phyloP scores from a whole-genome alignment of 2,113 vertebrate genomes.

The Alligator mississippiensis region DNA sequence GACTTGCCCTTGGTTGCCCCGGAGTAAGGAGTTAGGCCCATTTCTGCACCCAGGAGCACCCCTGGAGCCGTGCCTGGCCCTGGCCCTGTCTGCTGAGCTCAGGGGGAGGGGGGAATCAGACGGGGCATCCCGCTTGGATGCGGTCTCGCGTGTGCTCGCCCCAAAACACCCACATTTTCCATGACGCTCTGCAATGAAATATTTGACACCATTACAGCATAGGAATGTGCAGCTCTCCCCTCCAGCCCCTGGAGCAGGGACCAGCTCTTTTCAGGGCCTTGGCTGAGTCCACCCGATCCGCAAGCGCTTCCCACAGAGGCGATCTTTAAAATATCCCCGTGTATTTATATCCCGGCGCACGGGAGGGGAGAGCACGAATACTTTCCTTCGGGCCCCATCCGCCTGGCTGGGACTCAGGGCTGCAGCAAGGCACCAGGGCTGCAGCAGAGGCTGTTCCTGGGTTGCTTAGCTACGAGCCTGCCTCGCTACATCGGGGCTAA shows the following conservation, averaged over 20 bases:
- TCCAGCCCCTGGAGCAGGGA: neutral
- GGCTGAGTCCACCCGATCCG: neutral
- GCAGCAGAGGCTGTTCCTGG: neutral
- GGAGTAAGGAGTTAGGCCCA: no score
- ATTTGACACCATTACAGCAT: slow-evolving; percentile 84
- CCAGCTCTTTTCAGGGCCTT: no score
- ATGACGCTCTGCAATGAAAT: slow-evolving; percentile 89
- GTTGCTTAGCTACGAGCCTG: neutral
- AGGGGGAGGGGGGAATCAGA: neutral
- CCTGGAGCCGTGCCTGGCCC: no score
- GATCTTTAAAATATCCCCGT: neutral
- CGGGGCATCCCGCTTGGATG: no score
- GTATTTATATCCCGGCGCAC: neutral
- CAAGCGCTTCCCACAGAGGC: slow-evolving; percentile 31
- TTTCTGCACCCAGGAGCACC: no score
- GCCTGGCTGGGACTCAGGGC: neutral
- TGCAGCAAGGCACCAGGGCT: neutral
- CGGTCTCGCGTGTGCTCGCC: neutral
- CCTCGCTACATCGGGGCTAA: neutral
- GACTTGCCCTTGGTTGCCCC: no score
- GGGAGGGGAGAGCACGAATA: neutral
- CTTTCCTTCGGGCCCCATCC: neutral
- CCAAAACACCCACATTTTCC: slow-evolving; percentile 84
- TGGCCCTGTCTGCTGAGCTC: neutral
- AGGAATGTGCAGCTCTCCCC: slow-evolving; percentile 85